Base-by-base conservation (phyloP, 2,113 vertebrate species). In the Lophius piscatorius region DNA sequence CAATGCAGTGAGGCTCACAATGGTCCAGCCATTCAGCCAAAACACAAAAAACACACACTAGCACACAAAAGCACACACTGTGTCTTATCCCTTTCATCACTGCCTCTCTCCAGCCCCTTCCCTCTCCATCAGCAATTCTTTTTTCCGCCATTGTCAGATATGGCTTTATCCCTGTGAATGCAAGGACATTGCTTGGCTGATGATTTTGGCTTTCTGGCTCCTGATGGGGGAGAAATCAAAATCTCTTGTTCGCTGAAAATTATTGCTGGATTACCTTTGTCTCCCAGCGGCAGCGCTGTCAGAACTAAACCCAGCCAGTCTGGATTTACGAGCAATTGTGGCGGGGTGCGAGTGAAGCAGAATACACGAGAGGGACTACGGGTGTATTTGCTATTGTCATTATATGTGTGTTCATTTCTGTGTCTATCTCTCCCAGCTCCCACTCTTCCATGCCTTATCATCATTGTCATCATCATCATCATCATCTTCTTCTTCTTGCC, bases 241-340 rank as follows among this genome's bases (percentile, higher is more conserved):
- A 81, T 82, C 74, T 35, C 73, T 75, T 77, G 76, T 85, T 80
- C 64, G 11, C 44, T 59, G 48, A 61, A 86, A 86, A 86, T 81
- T 54, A 83, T 81, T 81, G 74, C 66, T 46, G 64, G 86, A 84
- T 83, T 82, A 85, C 63, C 67, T 76, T 76, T 68, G 62, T 71
- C 76, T 58, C 70, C 24, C 41, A 41, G 78, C 26, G 49, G 29
- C 61, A 17, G 29, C 2, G 68, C 69, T 82, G 70, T 68, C 79
- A 68, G 31, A 67, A 38, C 31, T 50, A 21, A 78, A 62, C 17
- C 67, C 21, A 52, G 36, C 59, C 38, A 17, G 14, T 41, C 44
- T 48, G 54, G 64, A 74, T 78, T 80, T 74, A 80, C 44, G 66
- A 69, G 65, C 42, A 13, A 9, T 13, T 40, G 39, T 5, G 11